Conservation (phyloP, 2,888 invertebrate genomes). For the Candidula unifasciata region DNA sequence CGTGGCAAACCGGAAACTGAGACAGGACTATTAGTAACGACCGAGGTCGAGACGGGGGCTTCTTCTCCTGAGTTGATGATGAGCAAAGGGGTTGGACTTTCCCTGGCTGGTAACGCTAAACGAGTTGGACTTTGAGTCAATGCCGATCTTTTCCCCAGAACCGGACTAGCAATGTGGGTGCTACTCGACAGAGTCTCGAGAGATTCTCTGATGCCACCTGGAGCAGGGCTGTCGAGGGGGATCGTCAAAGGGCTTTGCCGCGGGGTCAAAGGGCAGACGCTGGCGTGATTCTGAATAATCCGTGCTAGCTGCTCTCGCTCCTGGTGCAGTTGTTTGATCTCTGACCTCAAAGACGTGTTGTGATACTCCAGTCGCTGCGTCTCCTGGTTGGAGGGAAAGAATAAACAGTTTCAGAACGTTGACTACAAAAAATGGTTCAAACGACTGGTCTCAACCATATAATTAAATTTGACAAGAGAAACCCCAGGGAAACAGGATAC, state of each 20-base stretch:
- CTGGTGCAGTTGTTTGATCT: conserved; percentile 58
- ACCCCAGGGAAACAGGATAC: too few species aligned
- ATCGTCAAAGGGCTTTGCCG: conserved; percentile 47
- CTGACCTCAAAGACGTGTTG: conserved; percentile 57
- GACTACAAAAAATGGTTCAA: not conserved
- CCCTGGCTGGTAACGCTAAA: conserved; percentile 30
- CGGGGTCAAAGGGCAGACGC: conserved; percentile 46
- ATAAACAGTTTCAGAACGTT: not conserved
- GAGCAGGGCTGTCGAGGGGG: conserved; percentile 34
- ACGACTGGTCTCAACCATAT: too few species aligned
- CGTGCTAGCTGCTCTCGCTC: conserved; percentile 58
- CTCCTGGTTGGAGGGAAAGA: conserved; percentile 51
- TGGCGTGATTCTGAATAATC: conserved; percentile 55
- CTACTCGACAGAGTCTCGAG: conserved; percentile 1
- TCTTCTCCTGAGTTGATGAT: conserved; percentile 40
- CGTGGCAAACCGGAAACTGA: conserved; percentile 39
- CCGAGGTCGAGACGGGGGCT: not conserved
- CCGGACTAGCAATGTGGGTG: conserved; percentile 28
- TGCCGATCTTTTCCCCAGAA: conserved; percentile 27
- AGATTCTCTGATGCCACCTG: conserved; percentile 29
- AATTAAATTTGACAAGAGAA: too few species aligned
- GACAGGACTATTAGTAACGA: conserved; percentile 35
- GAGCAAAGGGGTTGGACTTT: conserved; percentile 41
- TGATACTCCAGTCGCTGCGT: conserved; percentile 56
- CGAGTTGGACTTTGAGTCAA: conserved; percentile 30